Evolutionary conservation across 2,113 vertebrate species (phyloP).

Genomic region (Empidonax alnorum): DNA sequence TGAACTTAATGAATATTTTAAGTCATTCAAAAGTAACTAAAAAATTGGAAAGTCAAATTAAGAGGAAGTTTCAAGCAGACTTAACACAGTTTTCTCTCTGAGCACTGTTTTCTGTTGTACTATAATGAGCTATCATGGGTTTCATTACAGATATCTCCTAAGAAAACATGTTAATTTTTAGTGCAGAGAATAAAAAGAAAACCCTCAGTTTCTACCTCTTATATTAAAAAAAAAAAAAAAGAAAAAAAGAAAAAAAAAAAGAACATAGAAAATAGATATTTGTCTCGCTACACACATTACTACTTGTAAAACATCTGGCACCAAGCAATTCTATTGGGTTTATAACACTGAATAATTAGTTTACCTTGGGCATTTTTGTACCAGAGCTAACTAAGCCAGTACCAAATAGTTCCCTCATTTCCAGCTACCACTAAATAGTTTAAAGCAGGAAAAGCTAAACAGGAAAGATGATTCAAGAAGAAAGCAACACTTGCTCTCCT

Average conservation of each 20-base stretch:
- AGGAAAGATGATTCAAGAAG: fast-evolving
- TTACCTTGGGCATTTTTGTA: not conserved
- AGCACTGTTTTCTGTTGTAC: not conserved
- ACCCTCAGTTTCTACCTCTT: not conserved
- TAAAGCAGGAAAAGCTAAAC: not conserved
- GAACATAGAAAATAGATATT: not conserved
- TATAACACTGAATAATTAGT: not conserved
- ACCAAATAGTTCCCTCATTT: not conserved
- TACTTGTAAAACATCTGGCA: not conserved
- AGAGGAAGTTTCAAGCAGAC: not conserved
- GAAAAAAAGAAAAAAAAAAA: too few relatives aligned
- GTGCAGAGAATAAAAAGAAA: not conserved
- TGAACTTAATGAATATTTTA: not conserved
- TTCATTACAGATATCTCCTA: not conserved
- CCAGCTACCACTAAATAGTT: not conserved
- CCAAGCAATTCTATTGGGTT: not conserved
- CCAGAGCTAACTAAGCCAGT: not conserved
- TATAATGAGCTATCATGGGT: not conserved
- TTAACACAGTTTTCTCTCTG: not conserved
- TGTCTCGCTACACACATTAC: not conserved
- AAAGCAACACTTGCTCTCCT: not conserved
- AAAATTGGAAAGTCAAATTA: not conserved
- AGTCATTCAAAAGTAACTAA: not conserved
- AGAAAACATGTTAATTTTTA: not conserved
- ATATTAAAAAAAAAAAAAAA: too few relatives aligned